Base-by-base conservation (phyloP, 2,113 vertebrate genomes). In the Lepisosteus osseus region DNA sequence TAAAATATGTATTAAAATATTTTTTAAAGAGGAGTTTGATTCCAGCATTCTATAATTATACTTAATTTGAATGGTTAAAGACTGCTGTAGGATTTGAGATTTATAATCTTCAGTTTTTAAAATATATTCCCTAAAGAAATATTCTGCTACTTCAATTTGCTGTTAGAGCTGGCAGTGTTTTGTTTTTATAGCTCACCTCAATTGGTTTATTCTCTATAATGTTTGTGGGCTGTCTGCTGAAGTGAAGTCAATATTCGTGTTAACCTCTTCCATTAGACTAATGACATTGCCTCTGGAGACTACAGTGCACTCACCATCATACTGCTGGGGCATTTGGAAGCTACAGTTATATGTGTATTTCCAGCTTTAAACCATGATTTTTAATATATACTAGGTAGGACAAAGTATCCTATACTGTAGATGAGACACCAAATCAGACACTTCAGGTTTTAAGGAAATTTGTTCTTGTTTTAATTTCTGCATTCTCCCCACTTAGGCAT, bases 201-300 rank as follows among this genome's bases (percentile, higher is more conserved):
- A 69, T 76, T 14, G 40, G 51, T 75, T 54, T 70, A 54, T 76
- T 65, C 73, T 71, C 59, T 76, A 14, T 51, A 74, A 61, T 51
- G 45, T 66, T 41, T 9, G 67, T 65, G 11, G 1, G 0, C 7
- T 54, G 3, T 54, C 65, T 68, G 56, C 47, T 72, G 74, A 69
- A 74, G 68, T 72, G 63, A 79, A 62, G 70, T 84, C 81, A 74
- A 72, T 56, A 84, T 29, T 7, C 41, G 61, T 47, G 57, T 69
- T 59, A 59, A 54, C 41, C 66, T 73, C 42, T 78, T 73, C 61
- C 77, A 68, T 69, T 17, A 54, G 54, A 5, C 17, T 59, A 61
- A 65, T 13, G 51, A 54, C 54, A 55, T 17, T 2, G 11, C 3
- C 63, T 44, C 29, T 29, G 29, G 29, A 29, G 29, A 29, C 29